Evolutionary conservation across 2,797 vertebrate genomes (phyloP), one percentile per base, ranked within the genome.

Genomic region (Paguma larvata): DNA sequence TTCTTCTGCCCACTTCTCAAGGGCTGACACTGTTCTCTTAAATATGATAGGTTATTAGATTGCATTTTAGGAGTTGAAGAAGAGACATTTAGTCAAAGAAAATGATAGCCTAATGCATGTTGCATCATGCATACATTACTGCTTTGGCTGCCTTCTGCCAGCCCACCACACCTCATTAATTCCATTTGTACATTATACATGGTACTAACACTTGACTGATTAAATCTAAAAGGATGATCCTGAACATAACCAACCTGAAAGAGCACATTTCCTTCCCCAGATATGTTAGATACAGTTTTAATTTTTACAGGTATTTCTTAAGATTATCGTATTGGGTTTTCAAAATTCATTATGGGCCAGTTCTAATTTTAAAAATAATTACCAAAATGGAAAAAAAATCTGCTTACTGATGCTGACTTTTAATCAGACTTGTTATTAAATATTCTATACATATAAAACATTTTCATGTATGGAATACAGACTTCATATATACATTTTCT

Each of bases 1-100:
- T 56, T 63, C 6, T 84, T 95, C 13, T 91, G 5, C 53, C 87
- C 84, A 93, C n/a, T 41, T 97, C 12, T 96, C 46, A 88, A 94
- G 15, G 90, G 19, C 27, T 97, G 95, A 79, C 51, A 97, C 38
- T 84, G 95, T 97, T 92, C 48, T 51, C 77, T 93, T 97, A 68
- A 97, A 94, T 95, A 73, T 4, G 79, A 89, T 96, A 95, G 38
- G 78, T 85, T 95, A 87, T 84, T 77, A 87, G 53, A 88, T 41
- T 97, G 67, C 68, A 46, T 18, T 94, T 96, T 82, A 77, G 13
- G n/a, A 94, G 10, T 6, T 72, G 79, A 97, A 62, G 62, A 95
- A 91, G 94, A 95, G 59, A 70, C 46, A 95, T 93, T 84, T 12
- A 30, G 84, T 91, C 48, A 51, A 72, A 91, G 23, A 48, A 96